Percentiles rank a stretch among this genome's conserved stretches.
phyloP scores from a whole-genome alignment of 1,140 invertebrate species.

The Drosophila saltans region DNA sequence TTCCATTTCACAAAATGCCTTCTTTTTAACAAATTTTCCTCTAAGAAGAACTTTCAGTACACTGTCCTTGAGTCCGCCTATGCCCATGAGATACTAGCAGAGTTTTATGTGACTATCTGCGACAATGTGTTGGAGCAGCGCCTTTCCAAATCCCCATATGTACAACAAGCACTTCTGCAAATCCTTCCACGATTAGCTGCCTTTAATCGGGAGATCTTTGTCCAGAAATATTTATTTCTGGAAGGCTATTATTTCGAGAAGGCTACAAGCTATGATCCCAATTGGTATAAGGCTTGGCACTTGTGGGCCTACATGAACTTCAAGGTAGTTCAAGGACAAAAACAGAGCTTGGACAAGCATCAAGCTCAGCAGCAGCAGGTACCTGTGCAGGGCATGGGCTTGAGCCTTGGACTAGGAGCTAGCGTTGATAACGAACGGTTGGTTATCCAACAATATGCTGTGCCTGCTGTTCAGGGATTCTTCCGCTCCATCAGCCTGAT shows the following conservation, averaged over 20 bases:
- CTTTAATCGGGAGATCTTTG: slow-evolving; percentile 93
- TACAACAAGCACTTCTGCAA: slow-evolving; percentile 94
- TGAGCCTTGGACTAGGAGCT: slow-evolving; percentile 34
- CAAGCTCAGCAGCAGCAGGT: slow-evolving; percentile 51
- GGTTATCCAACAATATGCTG: slow-evolving; percentile 91
- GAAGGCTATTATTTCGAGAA: slow-evolving; percentile 93
- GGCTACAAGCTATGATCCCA: slow-evolving; percentile 94
- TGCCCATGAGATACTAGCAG: slow-evolving; percentile 92
- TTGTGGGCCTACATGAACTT: slow-evolving; percentile 99
- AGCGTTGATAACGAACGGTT: slow-evolving; percentile 82
- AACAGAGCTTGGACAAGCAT: slow-evolving; percentile 73
- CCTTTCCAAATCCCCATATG: slow-evolving; percentile 89
- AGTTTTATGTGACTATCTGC: slow-evolving; percentile 94
- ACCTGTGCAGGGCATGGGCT: slow-evolving; percentile 9
- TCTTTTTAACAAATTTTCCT: too few species aligned
- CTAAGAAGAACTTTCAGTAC: slow-evolving; percentile 32
- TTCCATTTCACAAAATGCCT: too few species aligned
- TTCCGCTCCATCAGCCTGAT: slow-evolving; percentile 97
- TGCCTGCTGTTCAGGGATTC: slow-evolving; percentile 97
- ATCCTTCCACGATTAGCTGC: slow-evolving; percentile 97
- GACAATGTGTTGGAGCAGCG: slow-evolving; percentile 91
- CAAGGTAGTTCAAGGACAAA: slow-evolving; percentile 94
- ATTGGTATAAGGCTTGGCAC: slow-evolving; percentile 99
- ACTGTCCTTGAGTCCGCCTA: slow-evolving; percentile 92
- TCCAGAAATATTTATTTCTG: slow-evolving; percentile 90